Evolutionary conservation across 2,113 vertebrate genomes (phyloP).

Genomic region (Peromyscus leucopus): DNA sequence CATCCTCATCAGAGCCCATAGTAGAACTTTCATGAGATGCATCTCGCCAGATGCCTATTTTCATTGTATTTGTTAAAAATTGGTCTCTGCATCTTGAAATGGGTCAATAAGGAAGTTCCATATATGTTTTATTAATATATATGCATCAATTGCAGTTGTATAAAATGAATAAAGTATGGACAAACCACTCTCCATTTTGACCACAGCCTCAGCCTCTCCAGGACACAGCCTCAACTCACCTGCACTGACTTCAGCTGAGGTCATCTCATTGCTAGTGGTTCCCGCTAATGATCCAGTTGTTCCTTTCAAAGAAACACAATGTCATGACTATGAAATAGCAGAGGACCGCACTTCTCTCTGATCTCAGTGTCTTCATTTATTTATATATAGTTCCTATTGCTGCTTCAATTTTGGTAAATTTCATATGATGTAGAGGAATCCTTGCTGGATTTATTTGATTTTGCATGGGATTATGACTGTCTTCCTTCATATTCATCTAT

Average conservation of each 20-base stretch:
- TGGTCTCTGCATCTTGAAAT: not conserved
- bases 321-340: not conserved
- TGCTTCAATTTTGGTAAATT: not conserved
- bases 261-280: not conserved
- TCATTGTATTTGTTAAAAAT: not conserved
- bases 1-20: not conserved
- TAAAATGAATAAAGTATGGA: too few relatives aligned
- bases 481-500: not conserved
- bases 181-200: too few relatives aligned
- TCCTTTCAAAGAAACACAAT: not conserved
- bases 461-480: not conserved
- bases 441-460: not conserved
- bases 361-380: not conserved
- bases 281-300: not conserved
- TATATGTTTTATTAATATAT: too few relatives aligned
- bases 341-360: not conserved
- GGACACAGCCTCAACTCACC: not conserved
- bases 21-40: not conserved
- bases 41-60: not conserved
- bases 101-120: too few relatives aligned
- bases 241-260: not conserved
- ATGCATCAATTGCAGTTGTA: too few relatives aligned
- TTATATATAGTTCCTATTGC: not conserved
- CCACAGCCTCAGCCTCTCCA: not conserved
- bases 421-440: not conserved